Percentiles rank a stretch among this genome's conserved stretches.
These are phyloP conservation scores for Eptatretus burgeri DNA, from an alignment of 2,113 vertebrate species.

Conservation along the genomic window DNA sequence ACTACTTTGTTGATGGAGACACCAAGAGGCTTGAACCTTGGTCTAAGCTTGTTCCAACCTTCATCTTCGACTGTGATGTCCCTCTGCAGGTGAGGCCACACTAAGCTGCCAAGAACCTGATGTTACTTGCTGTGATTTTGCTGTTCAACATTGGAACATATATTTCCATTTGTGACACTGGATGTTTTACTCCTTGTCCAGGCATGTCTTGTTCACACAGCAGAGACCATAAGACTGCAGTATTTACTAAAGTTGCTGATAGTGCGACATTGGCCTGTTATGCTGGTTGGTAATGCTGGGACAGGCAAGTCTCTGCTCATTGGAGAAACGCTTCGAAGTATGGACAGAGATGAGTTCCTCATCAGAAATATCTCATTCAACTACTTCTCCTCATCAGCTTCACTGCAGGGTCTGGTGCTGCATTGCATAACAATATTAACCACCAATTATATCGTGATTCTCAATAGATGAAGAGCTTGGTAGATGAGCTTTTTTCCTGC, in stretches of 20 bases:
- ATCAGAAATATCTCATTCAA: slow-evolving; percentile 62
- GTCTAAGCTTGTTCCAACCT: slow-evolving; percentile 53
- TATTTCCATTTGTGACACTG: too few relatives aligned
- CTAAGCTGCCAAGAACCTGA: too few relatives aligned
- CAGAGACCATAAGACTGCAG: slow-evolving; percentile 36
- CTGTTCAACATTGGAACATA: too few relatives aligned
- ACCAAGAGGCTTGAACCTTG: slow-evolving; percentile 73
- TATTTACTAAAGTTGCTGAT: slow-evolving; percentile 51
- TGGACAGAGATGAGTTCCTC: slow-evolving; percentile 29
- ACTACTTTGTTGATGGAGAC: slow-evolving; percentile 61
- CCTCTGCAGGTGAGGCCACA: slow-evolving; percentile 42
- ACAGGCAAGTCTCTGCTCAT: slow-evolving; percentile 61
- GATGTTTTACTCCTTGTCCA: slow-evolving; percentile 12
- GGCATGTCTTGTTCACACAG: slow-evolving; percentile 61
- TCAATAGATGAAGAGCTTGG: too few relatives aligned
- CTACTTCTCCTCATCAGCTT: slow-evolving; percentile 70
- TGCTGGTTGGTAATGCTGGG: slow-evolving; percentile 54
- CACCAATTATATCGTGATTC: too few relatives aligned
- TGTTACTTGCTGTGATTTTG: too few relatives aligned
- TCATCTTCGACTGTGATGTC: slow-evolving; percentile 42
- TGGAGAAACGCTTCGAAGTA: slow-evolving; percentile 28
- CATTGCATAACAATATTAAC: too few relatives aligned
- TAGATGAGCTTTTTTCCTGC: too few relatives aligned
- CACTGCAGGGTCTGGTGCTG: slow-evolving; percentile 48
- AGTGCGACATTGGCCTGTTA: slow-evolving; percentile 25